A percentile compares a stretch with the other conserved stretches of the same genome.
These are phyloP conservation scores for Lagocephalus sceleratus DNA, from an alignment of 2,797 vertebrate genomes.

Conservation along the genomic window DNA sequence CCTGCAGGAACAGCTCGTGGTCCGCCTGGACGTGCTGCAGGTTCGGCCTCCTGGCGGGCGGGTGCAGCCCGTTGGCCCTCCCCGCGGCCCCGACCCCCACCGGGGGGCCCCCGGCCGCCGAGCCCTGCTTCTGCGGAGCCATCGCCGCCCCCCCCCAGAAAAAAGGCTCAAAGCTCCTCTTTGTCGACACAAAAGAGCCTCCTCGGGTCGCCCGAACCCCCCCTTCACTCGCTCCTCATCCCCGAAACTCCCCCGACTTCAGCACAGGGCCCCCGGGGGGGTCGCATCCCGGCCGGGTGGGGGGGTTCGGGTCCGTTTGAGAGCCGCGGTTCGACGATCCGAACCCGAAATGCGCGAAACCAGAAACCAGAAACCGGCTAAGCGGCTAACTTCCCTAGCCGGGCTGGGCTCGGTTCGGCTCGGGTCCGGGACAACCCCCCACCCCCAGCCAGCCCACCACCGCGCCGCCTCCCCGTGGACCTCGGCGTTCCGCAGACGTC, in stretches of 20 bases:
- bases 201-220: too few species aligned
- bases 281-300: too few species aligned
- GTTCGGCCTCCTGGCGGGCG: constrained; percentile 85
- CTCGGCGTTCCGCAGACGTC: too few species aligned
- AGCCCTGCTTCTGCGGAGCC: constrained; percentile 88
- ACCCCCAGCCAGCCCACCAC: constrained; percentile 44
- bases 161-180: constrained; percentile 23
- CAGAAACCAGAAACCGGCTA: constrained; percentile 46
- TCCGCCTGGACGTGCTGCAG: constrained; percentile 92
- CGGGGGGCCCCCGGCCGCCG: constrained; percentile 59
- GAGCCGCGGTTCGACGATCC: constrained; percentile 9
- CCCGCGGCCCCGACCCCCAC: constrained; percentile 60
- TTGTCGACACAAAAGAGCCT: constrained; percentile 71
- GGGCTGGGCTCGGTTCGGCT: too few species aligned
- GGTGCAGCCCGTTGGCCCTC: constrained; percentile 73
- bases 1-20: constrained; percentile 95
- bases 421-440: too few species aligned
- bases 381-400: constrained; percentile 66
- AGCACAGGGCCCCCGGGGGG: too few species aligned
- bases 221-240: too few species aligned
- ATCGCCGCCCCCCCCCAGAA: constrained; percentile 64
- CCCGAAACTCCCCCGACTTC: too few species aligned
- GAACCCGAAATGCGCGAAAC: constrained; percentile 62
- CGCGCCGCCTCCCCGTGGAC: neutral
- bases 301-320: too few species aligned